Percentiles rank a stretch among this genome's conserved stretches.
phyloP scores from a whole-genome alignment of 2,113 vertebrate species.

The Muntiacus reevesi region DNA sequence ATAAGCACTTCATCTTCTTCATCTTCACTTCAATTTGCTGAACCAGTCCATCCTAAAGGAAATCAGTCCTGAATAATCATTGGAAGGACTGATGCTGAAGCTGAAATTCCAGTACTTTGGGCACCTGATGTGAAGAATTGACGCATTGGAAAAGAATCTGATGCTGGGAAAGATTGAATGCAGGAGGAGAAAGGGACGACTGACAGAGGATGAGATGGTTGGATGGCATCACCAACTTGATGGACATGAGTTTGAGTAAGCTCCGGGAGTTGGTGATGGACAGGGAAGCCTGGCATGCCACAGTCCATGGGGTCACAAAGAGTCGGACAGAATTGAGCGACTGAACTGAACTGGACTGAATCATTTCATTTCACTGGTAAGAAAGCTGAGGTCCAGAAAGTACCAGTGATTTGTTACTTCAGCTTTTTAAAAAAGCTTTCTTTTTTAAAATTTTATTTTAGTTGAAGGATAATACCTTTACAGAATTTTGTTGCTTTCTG shows the following conservation, averaged over 20 bases:
- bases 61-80: not conserved
- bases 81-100: not conserved
- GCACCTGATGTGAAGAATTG: not conserved
- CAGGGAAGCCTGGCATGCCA: accelerated
- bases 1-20: not conserved
- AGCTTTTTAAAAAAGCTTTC: not conserved
- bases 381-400: not conserved
- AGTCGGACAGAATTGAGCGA: not conserved
- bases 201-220: not conserved
- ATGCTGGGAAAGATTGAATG: not conserved
- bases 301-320: not conserved
- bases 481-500: not conserved
- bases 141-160: accelerated
- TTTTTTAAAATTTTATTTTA: not conserved
- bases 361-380: not conserved
- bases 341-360: not conserved
- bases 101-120: not conserved
- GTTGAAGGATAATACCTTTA: not conserved
- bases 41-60: not conserved
- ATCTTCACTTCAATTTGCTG: not conserved
- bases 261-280: not conserved
- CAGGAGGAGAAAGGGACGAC: not conserved
- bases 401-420: not conserved
- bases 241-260: not conserved
- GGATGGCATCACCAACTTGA: not conserved